Conservation (phyloP, 1,140 invertebrate genomes). For the Drosophila aff. region DNA sequence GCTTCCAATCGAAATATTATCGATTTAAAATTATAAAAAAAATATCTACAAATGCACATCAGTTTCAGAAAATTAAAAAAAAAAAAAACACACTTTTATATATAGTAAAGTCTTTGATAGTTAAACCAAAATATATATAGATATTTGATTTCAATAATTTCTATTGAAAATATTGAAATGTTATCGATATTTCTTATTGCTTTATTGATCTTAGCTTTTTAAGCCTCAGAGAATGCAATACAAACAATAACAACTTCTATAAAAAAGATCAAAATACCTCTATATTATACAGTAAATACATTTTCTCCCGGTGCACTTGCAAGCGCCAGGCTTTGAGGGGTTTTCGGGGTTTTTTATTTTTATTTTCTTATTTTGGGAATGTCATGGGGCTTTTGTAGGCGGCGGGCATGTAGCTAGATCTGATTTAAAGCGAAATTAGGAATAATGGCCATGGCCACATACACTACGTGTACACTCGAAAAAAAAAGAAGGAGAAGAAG, state of each 20-base stretch:
- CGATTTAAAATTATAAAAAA: not conserved
- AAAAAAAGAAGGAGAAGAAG: not conserved
- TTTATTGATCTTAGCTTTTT: too few relatives aligned
- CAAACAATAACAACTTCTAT: not conserved
- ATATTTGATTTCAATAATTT: too few relatives aligned
- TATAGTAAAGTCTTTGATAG: not conserved
- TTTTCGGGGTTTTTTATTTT: not conserved
- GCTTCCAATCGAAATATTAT: not conserved
- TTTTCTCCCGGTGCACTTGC: not conserved
- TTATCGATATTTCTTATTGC: not conserved
- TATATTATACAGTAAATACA: not conserved
- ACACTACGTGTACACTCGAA: slow-evolving; percentile 36
- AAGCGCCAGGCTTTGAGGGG: slow-evolving; percentile 29
- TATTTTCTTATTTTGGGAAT: slow-evolving; percentile 32
- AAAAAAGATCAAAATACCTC: not conserved
- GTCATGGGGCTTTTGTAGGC: slow-evolving; percentile 47
- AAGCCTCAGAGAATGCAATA: too few relatives aligned
- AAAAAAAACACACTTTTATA: too few relatives aligned
- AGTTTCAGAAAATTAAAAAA: too few relatives aligned
- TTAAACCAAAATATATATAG: not conserved
- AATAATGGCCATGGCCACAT: slow-evolving; percentile 81
- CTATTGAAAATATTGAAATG: not conserved
- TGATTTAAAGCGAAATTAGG: slow-evolving; percentile 84
- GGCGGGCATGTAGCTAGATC: slow-evolving; percentile 61
- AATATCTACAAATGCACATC: not conserved